Conservation (phyloP, 2,888 invertebrate species). For the Cabera pusaria region DNA sequence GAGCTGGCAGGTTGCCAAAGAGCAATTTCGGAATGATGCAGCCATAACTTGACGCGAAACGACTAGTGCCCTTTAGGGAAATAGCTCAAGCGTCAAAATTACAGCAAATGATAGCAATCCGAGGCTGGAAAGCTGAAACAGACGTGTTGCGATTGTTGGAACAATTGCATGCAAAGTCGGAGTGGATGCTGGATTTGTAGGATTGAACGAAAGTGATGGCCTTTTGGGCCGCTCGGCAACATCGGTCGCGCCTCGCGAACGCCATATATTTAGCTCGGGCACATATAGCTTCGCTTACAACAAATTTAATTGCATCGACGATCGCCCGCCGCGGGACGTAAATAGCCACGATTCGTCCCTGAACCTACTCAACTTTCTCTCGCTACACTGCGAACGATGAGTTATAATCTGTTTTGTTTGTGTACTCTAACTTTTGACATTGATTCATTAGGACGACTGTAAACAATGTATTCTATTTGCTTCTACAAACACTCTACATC, state of each 20-base stretch:
- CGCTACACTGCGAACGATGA: conserved; percentile 43
- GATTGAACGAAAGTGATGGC: conserved; percentile 45
- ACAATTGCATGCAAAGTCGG: conserved; percentile 26
- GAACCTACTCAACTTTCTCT: conserved; percentile 79
- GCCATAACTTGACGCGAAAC: conserved; percentile 30
- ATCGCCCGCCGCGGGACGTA: conserved; percentile 76
- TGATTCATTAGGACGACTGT: conserved; percentile 24
- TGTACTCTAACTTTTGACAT: no score
- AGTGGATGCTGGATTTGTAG: conserved; percentile 7
- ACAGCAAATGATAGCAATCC: conserved; percentile 26
- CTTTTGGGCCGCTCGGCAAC: conserved; percentile 55
- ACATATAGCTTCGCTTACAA: conserved; percentile 77
- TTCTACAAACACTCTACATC: no score
- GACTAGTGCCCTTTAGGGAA: conserved; percentile 34
- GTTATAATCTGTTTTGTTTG: no score
- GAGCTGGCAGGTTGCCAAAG: conserved; percentile 33
- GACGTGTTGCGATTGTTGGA: conserved; percentile 11
- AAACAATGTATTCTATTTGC: no score
- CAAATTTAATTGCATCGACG: conserved; percentile 81
- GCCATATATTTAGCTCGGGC: conserved; percentile 65
- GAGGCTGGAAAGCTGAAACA: conserved; percentile 12
- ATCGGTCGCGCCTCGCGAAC: conserved; percentile 43
- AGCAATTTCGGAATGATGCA: conserved; percentile 28
- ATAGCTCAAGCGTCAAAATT: conserved; percentile 27
- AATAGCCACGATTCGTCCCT: conserved; percentile 76